Evolutionary conservation across 2,797 vertebrate genomes (phyloP).

Genomic region (Sebastes oblongus): DNA sequence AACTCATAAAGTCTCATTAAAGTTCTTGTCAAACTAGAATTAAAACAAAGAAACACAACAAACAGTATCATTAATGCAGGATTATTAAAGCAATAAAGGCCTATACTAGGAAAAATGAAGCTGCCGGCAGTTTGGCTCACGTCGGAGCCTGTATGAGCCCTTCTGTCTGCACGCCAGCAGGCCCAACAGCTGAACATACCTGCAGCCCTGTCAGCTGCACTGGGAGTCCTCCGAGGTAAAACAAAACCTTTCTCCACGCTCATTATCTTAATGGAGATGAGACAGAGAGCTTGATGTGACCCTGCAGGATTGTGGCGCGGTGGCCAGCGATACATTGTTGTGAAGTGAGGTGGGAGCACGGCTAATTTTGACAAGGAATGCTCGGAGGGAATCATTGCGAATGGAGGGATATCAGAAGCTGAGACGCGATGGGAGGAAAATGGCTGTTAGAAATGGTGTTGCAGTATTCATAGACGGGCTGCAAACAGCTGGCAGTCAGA

Average conservation of each 20-base stretch:
- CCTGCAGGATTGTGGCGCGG: conserved; percentile 61
- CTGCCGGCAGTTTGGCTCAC: conserved; percentile 58
- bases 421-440: conserved; percentile 21
- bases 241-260: conserved; percentile 79
- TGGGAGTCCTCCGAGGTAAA: conserved; percentile 77
- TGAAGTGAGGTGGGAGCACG: conserved; percentile 46
- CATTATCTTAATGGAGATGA: conserved; percentile 71
- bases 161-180: conserved; percentile 78
- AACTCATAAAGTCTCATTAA: background rate
- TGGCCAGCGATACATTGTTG: conserved; percentile 67
- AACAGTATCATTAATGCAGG: conserved; percentile 1
- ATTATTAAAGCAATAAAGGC: conserved; percentile 45
- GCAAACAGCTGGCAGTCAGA: background rate
- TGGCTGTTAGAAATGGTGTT: conserved; percentile 7
- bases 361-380: conserved; percentile 71
- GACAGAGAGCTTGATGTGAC: conserved; percentile 71
- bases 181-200: conserved; percentile 85
- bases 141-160: conserved; percentile 64
- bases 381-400: conserved; percentile 45
- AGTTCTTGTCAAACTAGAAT: background rate
- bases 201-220: conserved; percentile 74
- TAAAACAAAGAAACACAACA: background rate
- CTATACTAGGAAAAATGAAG: conserved; percentile 69
- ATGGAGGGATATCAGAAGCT: conserved; percentile 32
- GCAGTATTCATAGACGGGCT: conserved; percentile 10